Evolutionary conservation across 2,888 invertebrate genomes (phyloP).

Genomic region (Lasioglossum malachurum): DNA sequence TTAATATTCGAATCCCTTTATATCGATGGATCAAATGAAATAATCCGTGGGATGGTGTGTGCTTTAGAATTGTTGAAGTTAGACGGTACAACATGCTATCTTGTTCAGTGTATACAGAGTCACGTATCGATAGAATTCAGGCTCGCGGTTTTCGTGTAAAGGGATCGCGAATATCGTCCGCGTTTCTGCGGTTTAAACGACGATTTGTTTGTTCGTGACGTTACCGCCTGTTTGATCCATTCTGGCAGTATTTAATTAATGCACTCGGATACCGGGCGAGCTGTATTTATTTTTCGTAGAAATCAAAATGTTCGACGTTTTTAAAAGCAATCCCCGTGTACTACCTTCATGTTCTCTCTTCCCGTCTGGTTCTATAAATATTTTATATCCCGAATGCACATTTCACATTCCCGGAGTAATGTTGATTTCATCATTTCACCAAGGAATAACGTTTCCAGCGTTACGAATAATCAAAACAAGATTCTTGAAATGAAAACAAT

Average conservation of each 20-base stretch:
- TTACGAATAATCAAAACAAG: no score
- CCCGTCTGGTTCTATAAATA: not conserved
- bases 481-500: not conserved
- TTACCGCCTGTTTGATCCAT: not conserved
- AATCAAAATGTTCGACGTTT: not conserved
- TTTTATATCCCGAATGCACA: not conserved
- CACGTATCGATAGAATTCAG: not conserved
- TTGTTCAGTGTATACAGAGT: not conserved
- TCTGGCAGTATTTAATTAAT: conserved; percentile 6
- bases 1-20: not conserved
- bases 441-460: not conserved
- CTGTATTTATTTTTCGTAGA: not conserved
- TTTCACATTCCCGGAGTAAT: not conserved
- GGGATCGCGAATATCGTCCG: not conserved
- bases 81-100: not conserved
- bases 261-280: not conserved
- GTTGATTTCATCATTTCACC: not conserved
- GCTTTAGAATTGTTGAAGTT: not conserved
- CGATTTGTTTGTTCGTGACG: not conserved
- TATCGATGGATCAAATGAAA: not conserved
- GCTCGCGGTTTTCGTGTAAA: not conserved
- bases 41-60: not conserved
- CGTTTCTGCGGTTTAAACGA: not conserved
- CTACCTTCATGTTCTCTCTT: not conserved
- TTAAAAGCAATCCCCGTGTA: not conserved